A percentile compares a stretch with the other conserved stretches of the same genome.
Evolutionary conservation across 2,113 vertebrate species (phyloP).

Genomic region (Psettodes erumei): DNA sequence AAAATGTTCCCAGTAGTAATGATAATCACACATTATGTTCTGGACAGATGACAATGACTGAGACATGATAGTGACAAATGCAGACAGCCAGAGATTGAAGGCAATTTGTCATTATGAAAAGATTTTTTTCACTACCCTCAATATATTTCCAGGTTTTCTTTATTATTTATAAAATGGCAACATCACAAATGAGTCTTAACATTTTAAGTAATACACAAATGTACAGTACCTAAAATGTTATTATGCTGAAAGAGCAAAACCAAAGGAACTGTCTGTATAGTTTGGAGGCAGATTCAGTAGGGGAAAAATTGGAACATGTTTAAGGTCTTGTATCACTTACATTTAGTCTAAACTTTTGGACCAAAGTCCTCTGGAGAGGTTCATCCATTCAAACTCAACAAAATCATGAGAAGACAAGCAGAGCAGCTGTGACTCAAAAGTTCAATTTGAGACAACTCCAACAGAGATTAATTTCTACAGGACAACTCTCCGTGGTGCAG

Average conservation of each 20-base stretch:
- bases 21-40: conserved; percentile 40
- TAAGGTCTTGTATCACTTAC: neutral
- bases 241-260: neutral
- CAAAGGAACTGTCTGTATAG: neutral
- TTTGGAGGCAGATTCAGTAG: neutral
- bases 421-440: neutral
- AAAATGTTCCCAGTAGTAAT: conserved; percentile 29
- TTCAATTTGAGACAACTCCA: neutral
- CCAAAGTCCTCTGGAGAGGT: neutral
- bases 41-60: conserved; percentile 21
- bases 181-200: neutral
- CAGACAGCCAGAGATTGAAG: conserved; percentile 5
- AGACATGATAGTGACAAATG: conserved; percentile 27
- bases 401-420: neutral
- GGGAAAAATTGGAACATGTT: neutral
- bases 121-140: conserved; percentile 1
- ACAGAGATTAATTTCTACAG: neutral
- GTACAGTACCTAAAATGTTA: neutral
- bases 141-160: neutral
- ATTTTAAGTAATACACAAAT: neutral
- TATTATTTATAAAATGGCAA: neutral
- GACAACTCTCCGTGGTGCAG: neutral
- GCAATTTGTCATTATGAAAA: conserved; percentile 36
- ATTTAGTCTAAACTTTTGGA: neutral
- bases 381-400: neutral